A percentile compares a stretch with the other conserved stretches of the same genome.
phyloP scores from a whole-genome alignment of 37 sponge, comb jelly and placozoan genomes.

The Diacarnus erythraeanus region DNA sequence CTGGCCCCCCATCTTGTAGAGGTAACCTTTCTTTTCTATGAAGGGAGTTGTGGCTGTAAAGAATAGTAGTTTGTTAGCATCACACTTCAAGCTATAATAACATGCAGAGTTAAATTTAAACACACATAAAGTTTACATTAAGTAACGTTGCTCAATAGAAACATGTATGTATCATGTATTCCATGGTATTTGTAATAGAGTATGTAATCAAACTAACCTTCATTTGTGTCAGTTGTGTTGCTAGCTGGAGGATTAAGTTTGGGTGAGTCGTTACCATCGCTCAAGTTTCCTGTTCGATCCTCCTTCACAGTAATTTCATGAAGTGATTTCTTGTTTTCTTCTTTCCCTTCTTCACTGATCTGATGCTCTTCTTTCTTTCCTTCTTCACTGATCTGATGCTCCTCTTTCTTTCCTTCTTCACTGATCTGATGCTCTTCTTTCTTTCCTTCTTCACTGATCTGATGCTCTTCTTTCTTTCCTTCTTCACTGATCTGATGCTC shows the following conservation, averaged over 20 bases:
- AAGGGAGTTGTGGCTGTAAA: constrained; percentile 23
- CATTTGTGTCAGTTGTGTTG: too few species aligned
- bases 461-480: neutral
- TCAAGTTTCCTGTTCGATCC: neutral
- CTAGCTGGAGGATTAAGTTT: neutral
- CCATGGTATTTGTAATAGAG: too few species aligned
- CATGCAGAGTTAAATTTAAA: too few species aligned
- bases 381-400: neutral
- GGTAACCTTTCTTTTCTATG: constrained; percentile 74
- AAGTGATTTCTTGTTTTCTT: neutral
- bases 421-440: neutral
- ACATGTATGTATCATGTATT: too few species aligned
- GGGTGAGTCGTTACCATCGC: neutral
- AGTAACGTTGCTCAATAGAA: too few species aligned
- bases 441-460: neutral
- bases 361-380: neutral
- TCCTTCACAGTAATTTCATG: neutral
- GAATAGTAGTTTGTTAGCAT: too few species aligned
- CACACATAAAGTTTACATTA: too few species aligned
- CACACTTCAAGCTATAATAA: too few species aligned
- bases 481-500: neutral
- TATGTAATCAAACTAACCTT: too few species aligned
- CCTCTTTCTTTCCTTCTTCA: neutral
- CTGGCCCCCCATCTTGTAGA: constrained; percentile 83
- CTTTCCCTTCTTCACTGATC: neutral